phyloP scores from a whole-genome alignment of 2,113 vertebrate genomes.

The Corvus hawaiiensis region DNA sequence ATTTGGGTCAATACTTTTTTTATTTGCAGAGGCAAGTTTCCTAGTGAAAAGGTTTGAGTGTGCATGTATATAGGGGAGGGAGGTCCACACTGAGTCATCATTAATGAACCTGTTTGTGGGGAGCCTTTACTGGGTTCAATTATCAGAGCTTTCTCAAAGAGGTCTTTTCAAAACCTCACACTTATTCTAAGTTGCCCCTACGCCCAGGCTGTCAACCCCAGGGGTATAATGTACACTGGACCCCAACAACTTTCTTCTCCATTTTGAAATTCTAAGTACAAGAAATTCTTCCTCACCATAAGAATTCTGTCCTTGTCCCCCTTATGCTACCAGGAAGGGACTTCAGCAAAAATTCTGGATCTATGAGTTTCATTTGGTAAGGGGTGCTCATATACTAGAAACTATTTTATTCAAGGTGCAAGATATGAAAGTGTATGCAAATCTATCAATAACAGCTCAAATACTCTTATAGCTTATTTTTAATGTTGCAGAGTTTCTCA shows the following conservation, averaged over 20 bases:
- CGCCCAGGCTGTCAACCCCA: not conserved
- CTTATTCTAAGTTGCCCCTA: not conserved
- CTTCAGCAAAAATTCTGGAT: not conserved
- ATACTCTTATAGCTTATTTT: not conserved
- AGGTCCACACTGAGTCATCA: not conserved
- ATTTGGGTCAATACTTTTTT: not conserved
- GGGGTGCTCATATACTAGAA: not conserved
- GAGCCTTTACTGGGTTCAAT: not conserved
- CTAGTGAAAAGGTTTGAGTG: not conserved
- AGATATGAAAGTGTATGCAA: not conserved
- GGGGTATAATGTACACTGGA: accelerated
- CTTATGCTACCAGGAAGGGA: not conserved
- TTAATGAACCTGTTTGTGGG: not conserved
- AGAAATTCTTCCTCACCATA: not conserved
- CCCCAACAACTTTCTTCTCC: not conserved
- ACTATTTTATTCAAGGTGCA: not conserved
- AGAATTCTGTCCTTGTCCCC: not conserved
- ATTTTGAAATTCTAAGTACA: not conserved
- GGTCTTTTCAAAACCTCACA: not conserved
- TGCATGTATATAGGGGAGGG: not conserved
- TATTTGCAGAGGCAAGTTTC: not conserved
- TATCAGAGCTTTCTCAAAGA: not conserved
- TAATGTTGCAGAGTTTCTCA: not conserved
- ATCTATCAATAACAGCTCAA: not conserved
- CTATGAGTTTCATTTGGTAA: not conserved